Base-by-base conservation (phyloP, 2,113 vertebrate species). In the Tonatia bakeri region DNA sequence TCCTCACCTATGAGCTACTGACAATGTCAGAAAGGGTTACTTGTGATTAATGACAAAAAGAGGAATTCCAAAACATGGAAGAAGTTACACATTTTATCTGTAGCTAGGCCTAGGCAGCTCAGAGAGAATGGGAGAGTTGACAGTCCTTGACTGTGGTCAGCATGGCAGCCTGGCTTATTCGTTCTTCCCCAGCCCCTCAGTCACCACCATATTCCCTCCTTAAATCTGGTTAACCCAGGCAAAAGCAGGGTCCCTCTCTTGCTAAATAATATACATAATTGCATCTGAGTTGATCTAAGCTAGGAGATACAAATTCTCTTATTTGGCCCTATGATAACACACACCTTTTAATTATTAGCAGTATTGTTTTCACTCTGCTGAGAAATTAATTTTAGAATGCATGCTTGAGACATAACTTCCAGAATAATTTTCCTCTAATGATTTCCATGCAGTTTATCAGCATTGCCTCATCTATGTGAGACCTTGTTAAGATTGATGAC, bases 351-450 rank as follows among this genome's bases (percentile, higher is more conserved):
- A 81, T 87, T 61, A 67, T 94, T 86, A 83, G 77, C 38, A 52
- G 7, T 5, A 33, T 59, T 59, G 22, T 82, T 96, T 93, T 59
- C n/a, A 33, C 33, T 7, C 40, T 12, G 33, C 52, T 43, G 33
- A 80, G 52, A 82, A 67, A 86, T 80, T 86, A 84, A 80, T 89
- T 90, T 69, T 33, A 80, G 75, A 79, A 76, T n/a, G 16, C 8
- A 11, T 8, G 6, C 75, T 54, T 36, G 10, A 28, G 72, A 81
- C 38, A 14, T 33, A 19, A 33, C 81, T 77, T 77, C 28, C 64
- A 91, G 33, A 5, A 13, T 10, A 15, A 83, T 84, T 70, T 93
- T 72, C 47, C 67, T 65, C 24, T 1, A 1, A 28, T 26, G 73
- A 3, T 61, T 47, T 76, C 72, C 15, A 1, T 3, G 40, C 13